Percentiles rank a stretch among this genome's conserved stretches.
Conservation (phyloP, 2,113 vertebrate species). For the Mus spicilegus region DNA sequence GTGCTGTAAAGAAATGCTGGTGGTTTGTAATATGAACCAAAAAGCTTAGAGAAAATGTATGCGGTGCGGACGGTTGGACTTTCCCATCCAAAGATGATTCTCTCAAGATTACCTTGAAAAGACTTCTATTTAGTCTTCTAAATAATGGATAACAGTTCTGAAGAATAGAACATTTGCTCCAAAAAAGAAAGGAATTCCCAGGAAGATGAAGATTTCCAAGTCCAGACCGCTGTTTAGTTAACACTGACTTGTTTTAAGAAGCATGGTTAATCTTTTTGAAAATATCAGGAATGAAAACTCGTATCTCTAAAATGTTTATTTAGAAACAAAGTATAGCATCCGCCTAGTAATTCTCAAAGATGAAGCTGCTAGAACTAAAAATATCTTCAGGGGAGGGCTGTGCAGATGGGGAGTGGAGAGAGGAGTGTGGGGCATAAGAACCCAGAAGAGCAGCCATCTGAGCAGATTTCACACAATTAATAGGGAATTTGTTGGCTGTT, state of each 20-base stretch:
- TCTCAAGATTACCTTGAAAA: background rate
- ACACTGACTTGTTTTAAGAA: background rate
- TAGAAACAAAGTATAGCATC: constrained; percentile 68
- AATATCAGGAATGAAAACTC: constrained; percentile 40
- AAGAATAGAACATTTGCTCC: background rate
- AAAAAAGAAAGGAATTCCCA: background rate
- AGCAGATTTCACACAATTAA: constrained; percentile 80
- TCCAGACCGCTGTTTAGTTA: background rate
- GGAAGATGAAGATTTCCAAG: constrained; percentile 2
- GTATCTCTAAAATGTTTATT: constrained; percentile 49
- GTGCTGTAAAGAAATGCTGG: background rate
- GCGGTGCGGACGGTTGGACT: background rate
- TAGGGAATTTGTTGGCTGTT: constrained; percentile 73
- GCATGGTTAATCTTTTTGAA: constrained; percentile 25
- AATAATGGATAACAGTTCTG: background rate
- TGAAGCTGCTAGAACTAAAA: constrained; percentile 76
- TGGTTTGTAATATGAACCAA: constrained; percentile 9
- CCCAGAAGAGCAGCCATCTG: constrained; percentile 78
- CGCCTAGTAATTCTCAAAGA: constrained; percentile 65
- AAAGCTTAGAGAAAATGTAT: background rate
- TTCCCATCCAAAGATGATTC: background rate
- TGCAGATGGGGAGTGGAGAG: constrained; percentile 74
- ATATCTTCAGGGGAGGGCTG: constrained; percentile 69
- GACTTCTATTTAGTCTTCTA: background rate
- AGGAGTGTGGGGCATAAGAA: constrained; percentile 15